A percentile compares a stretch with the other conserved stretches of the same genome.
Conservation (phyloP, 2,888 invertebrate species). For the Heliconius hortense region DNA sequence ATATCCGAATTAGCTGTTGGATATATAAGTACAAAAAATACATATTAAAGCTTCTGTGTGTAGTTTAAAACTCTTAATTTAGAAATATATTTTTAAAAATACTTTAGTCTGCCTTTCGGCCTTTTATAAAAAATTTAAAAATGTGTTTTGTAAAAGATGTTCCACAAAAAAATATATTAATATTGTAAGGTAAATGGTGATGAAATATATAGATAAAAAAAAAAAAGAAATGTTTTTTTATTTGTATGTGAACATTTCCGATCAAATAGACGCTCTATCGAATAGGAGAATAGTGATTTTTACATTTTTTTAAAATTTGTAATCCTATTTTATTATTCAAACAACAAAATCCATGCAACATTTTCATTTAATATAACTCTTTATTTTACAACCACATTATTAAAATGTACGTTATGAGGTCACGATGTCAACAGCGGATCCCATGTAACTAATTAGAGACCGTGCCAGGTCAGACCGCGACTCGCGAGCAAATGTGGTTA, state of each 20-base stretch:
- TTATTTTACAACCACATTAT: neutral
- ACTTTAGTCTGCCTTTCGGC: neutral
- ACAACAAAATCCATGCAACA: neutral
- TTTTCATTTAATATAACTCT: neutral
- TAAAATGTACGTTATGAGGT: slow-evolving; percentile 14
- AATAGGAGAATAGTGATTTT: neutral
- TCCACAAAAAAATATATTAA: too few relatives aligned
- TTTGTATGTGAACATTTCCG: neutral
- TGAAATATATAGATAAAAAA: too few relatives aligned
- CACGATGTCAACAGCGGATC: slow-evolving; percentile 11
- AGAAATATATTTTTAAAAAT: neutral
- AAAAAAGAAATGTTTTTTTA: too few relatives aligned
- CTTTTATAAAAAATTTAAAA: neutral
- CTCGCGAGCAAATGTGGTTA: slow-evolving; percentile 27
- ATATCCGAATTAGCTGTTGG: too few relatives aligned
- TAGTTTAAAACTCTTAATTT: neutral
- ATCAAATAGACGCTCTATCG: neutral
- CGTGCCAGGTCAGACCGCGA: slow-evolving; percentile 28
- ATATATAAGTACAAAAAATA: neutral
- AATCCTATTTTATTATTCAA: too few relatives aligned
- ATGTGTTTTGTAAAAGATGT: too few relatives aligned
- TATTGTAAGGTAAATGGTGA: too few relatives aligned
- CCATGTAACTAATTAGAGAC: slow-evolving; percentile 23
- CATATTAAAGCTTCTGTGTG: neutral
- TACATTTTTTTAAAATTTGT: neutral